A percentile compares a stretch with the other conserved stretches of the same genome.
Evolutionary conservation across 2,113 vertebrate species (phyloP).

Genomic region (Bos indicus): DNA sequence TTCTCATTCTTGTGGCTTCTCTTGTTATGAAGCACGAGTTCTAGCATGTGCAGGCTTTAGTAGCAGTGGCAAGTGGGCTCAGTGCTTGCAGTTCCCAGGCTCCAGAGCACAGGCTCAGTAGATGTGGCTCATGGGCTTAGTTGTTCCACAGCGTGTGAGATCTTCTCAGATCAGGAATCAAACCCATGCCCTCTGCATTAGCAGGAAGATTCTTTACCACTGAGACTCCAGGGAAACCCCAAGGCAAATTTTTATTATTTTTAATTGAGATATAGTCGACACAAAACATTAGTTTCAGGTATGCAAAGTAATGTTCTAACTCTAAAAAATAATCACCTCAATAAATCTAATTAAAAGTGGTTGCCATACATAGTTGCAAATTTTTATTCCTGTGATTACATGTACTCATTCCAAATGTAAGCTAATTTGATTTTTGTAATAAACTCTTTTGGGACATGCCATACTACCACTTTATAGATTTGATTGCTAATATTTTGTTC

Average conservation of each 20-base stretch:
- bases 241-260: not conserved
- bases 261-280: not conserved
- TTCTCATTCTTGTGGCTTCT: not conserved
- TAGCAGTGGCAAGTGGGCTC: not conserved
- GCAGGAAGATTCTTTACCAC: not conserved
- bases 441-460: not conserved
- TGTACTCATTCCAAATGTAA: not conserved
- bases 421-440: not conserved
- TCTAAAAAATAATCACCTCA: not conserved
- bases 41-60: not conserved
- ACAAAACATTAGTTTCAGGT: not conserved
- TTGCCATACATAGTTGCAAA: not conserved
- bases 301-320: not conserved
- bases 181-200: not conserved
- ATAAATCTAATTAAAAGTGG: not conserved
- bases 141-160: not conserved
- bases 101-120: not conserved
- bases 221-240: not conserved
- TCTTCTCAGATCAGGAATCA: not conserved
- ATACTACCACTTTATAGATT: not conserved
- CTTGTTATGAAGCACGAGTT: not conserved
- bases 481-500: not conserved
- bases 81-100: fast-evolving
- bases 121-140: not conserved
- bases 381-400: not conserved